These are phyloP conservation scores for Helogale parvula DNA, from an alignment of 2,113 vertebrate species.

Conservation along the genomic window DNA sequence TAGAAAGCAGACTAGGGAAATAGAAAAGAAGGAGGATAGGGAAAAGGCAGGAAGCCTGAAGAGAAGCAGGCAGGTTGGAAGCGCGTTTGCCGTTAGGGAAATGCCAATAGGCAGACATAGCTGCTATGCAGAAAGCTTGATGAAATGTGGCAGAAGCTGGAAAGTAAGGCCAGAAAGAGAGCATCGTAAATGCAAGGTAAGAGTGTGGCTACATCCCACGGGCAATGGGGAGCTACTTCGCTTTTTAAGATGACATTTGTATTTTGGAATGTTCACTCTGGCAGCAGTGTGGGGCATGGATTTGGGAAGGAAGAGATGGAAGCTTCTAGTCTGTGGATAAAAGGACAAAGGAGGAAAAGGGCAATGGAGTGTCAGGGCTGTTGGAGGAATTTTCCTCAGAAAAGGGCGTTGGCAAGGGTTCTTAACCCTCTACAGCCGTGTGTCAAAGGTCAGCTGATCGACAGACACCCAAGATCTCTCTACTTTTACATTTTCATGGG, in stretches of 20 bases:
- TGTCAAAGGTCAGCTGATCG: neutral
- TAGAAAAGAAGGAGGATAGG: neutral
- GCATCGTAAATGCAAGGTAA: neutral
- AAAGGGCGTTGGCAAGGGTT: neutral
- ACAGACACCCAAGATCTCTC: neutral
- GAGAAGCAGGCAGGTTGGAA: neutral
- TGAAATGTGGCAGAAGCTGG: neutral
- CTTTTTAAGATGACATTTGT: neutral
- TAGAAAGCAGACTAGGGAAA: neutral
- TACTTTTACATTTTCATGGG: neutral
- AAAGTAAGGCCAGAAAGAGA: neutral
- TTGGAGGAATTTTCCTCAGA: neutral
- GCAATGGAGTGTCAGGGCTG: neutral
- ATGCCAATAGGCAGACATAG: neutral
- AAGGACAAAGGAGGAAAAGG: neutral
- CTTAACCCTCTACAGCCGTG: neutral
- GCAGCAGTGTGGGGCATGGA: neutral
- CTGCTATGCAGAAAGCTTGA: accelerated
- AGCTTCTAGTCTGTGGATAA: neutral
- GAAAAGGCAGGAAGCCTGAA: neutral
- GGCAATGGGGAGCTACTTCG: neutral
- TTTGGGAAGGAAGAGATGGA: neutral
- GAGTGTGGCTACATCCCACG: neutral
- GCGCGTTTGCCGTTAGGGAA: no score
- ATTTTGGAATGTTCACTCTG: neutral